These are phyloP conservation scores for Neolamprologus toae DNA, from an alignment of 2,113 vertebrate genomes.

Conservation along the genomic window DNA sequence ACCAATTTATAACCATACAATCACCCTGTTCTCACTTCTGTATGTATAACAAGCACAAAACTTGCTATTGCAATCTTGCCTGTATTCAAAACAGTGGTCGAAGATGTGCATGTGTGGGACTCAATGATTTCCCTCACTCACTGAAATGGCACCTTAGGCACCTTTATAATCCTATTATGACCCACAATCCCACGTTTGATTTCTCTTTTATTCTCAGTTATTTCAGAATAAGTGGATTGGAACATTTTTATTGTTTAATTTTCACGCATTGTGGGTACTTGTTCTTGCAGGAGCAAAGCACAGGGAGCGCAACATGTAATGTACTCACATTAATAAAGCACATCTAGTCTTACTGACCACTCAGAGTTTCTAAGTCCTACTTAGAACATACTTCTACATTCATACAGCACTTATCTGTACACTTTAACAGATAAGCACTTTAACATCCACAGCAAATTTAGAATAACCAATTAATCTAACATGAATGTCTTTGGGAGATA, in stretches of 20 bases:
- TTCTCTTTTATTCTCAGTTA: not conserved
- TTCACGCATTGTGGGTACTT: not conserved
- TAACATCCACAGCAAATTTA: not conserved
- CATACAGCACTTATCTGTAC: not conserved
- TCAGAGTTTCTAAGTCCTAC: not conserved
- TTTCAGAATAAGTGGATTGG: not conserved
- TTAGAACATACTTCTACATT: not conserved
- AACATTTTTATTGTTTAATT: not conserved
- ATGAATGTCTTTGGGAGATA: not conserved
- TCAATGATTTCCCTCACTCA: not conserved
- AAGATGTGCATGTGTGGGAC: fast-evolving
- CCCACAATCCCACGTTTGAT: not conserved
- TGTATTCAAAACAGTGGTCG: not conserved
- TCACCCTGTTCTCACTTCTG: not conserved
- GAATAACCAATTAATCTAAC: not conserved
- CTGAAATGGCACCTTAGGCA: not conserved
- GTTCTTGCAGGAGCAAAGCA: not conserved
- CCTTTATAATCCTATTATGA: not conserved
- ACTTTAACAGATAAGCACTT: not conserved
- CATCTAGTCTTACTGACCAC: not conserved
- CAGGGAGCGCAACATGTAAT: not conserved
- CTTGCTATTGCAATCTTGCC: fast-evolving
- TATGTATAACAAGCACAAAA: not conserved
- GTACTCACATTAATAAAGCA: not conserved
- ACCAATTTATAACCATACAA: not conserved